Conservation (phyloP, 2,797 vertebrate species). For the Pipistrellus pygmaeus region DNA sequence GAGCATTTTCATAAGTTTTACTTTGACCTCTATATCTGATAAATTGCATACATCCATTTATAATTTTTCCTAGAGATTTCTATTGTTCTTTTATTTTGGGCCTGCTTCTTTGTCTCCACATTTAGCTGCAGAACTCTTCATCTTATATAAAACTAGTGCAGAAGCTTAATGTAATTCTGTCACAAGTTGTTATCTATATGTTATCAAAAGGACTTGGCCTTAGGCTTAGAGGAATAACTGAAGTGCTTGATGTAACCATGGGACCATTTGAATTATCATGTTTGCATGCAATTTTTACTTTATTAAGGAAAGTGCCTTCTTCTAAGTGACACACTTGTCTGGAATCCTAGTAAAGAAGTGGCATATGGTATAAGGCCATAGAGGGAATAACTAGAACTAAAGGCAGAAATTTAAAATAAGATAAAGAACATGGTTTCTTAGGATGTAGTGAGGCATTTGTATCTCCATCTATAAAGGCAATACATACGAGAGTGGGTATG, state of each 20-base stretch:
- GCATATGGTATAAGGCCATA: background rate
- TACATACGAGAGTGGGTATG: background rate
- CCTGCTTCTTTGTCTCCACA: too few relatives aligned
- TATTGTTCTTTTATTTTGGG: too few relatives aligned
- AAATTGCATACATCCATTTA: too few relatives aligned
- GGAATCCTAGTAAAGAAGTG: background rate
- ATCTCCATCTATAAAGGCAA: background rate
- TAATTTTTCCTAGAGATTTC: too few relatives aligned
- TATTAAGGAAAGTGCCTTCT: slow-evolving; percentile 31
- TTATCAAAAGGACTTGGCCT: background rate
- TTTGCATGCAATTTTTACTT: slow-evolving; percentile 25
- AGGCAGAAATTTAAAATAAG: slow-evolving; percentile 21
- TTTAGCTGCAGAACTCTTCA: too few relatives aligned
- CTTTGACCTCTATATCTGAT: too few relatives aligned
- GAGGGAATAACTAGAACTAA: background rate
- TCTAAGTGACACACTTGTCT: background rate
- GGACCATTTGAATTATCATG: background rate
- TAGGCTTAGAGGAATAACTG: slow-evolving; percentile 23
- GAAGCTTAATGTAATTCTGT: background rate
- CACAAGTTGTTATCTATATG: background rate
- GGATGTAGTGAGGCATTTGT: background rate
- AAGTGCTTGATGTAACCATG: background rate
- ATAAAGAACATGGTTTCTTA: background rate
- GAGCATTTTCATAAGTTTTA: too few relatives aligned
- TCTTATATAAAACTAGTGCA: background rate